Evolutionary conservation across 2,113 vertebrate genomes (phyloP).

Genomic region (Ageneiosus marmoratus): DNA sequence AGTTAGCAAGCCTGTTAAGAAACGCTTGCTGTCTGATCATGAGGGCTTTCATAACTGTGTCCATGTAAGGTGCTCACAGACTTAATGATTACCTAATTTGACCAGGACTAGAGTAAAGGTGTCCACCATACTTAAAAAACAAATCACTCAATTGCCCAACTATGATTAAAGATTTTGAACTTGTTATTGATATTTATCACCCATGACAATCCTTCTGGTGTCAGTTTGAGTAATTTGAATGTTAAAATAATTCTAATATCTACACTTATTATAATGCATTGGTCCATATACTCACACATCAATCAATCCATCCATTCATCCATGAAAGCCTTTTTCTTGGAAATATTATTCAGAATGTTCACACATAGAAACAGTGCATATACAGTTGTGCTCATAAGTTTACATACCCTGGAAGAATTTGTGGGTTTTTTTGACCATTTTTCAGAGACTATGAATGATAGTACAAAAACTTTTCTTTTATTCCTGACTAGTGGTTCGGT

Average conservation of each 20-base stretch:
- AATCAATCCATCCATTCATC: not conserved
- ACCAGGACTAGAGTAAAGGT: slow-evolving; percentile 28
- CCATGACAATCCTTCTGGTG: not conserved
- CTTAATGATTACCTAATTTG: slow-evolving; percentile 36
- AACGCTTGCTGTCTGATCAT: slow-evolving; percentile 68
- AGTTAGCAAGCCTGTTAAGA: slow-evolving; percentile 68
- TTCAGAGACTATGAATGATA: no score
- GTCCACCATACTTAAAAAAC: not conserved
- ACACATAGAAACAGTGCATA: not conserved
- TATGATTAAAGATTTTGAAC: not conserved
- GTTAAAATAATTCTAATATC: not conserved
- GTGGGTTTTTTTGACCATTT: no score
- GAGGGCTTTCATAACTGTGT: slow-evolving; percentile 70
- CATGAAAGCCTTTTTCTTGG: not conserved
- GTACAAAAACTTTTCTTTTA: no score
- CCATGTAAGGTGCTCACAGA: slow-evolving; percentile 60
- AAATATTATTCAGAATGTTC: not conserved
- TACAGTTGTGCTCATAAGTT: no score
- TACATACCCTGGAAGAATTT: no score
- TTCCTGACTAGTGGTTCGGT: no score
- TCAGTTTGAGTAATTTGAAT: not conserved
- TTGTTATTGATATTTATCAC: slow-evolving; percentile 1
- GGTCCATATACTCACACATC: not conserved
- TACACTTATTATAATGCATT: not conserved
- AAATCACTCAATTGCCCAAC: not conserved